phyloP scores from a whole-genome alignment of 2,888 invertebrate species.

The Microctonus aethiopoides region DNA sequence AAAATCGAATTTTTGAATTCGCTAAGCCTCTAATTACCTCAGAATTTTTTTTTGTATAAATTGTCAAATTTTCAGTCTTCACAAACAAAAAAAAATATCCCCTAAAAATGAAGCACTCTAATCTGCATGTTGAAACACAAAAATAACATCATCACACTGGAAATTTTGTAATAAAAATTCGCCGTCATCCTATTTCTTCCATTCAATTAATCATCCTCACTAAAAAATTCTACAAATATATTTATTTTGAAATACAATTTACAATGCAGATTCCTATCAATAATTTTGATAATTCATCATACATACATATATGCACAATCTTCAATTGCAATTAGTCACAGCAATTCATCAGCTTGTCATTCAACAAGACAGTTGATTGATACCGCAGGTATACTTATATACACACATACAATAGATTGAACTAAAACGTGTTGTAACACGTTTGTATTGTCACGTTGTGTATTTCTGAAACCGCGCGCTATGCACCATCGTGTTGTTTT shows the following conservation, averaged over 20 bases:
- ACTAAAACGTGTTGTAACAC: constrained; percentile 28
- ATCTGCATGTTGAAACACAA: no score
- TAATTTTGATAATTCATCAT: not conserved
- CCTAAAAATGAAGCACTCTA: no score
- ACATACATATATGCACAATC: no score
- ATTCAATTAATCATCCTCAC: not conserved
- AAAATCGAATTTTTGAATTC: no score
- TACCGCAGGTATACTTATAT: not conserved
- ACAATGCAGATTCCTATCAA: not conserved
- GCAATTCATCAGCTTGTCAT: constrained; percentile 4
- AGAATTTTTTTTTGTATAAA: no score
- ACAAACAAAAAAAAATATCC: no score
- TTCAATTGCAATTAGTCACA: not conserved
- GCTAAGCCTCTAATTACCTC: no score
- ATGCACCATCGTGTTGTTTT: constrained; percentile 5
- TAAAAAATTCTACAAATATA: not conserved
- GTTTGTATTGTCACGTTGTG: constrained; percentile 16
- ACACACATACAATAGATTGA: constrained; percentile 11
- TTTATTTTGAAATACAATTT: not conserved
- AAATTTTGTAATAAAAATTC: not conserved
- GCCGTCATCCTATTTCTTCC: no score
- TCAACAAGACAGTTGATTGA: constrained; percentile 23
- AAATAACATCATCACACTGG: no score
- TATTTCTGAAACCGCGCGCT: constrained; percentile 8
- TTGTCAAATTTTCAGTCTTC: no score